A percentile compares a stretch with the other conserved stretches of the same genome.
phyloP scores from a whole-genome alignment of 2,797 vertebrate genomes.

The Hydrophis major region DNA sequence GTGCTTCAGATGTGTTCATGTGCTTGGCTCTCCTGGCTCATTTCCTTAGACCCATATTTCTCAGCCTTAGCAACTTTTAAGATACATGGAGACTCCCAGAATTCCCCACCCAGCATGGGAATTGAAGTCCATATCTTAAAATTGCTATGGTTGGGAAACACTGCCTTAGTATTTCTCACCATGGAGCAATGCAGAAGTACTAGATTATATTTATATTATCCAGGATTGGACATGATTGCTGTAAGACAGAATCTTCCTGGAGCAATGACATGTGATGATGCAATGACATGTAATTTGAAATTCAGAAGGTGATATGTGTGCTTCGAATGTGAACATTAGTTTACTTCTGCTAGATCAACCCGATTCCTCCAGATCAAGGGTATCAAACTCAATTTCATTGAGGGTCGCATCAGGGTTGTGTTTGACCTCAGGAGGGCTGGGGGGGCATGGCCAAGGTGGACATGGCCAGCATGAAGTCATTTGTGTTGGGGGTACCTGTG shows the following conservation, averaged over 20 bases:
- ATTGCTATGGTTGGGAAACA: neutral
- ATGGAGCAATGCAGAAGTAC: neutral
- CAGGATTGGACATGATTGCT: neutral
- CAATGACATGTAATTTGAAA: neutral
- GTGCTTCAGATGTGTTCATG: neutral
- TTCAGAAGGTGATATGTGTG: neutral
- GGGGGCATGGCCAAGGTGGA: too few species aligned
- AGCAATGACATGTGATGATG: neutral
- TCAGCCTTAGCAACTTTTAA: neutral
- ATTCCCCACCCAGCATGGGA: neutral
- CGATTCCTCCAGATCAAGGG: neutral
- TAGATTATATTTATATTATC: neutral
- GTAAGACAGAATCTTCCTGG: neutral
- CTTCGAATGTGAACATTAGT: neutral
- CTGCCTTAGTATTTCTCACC: neutral
- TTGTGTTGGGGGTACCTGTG: too few species aligned
- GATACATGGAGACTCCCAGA: neutral
- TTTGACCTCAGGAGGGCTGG: too few species aligned
- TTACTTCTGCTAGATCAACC: neutral
- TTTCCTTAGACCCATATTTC: neutral
- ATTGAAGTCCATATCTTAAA: neutral
- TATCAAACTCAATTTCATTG: too few species aligned
- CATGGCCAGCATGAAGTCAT: too few species aligned
- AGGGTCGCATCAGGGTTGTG: too few species aligned
- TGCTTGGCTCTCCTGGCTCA: neutral